phyloP scores from a whole-genome alignment of 2,113 vertebrate species.

The Suricata suricatta region DNA sequence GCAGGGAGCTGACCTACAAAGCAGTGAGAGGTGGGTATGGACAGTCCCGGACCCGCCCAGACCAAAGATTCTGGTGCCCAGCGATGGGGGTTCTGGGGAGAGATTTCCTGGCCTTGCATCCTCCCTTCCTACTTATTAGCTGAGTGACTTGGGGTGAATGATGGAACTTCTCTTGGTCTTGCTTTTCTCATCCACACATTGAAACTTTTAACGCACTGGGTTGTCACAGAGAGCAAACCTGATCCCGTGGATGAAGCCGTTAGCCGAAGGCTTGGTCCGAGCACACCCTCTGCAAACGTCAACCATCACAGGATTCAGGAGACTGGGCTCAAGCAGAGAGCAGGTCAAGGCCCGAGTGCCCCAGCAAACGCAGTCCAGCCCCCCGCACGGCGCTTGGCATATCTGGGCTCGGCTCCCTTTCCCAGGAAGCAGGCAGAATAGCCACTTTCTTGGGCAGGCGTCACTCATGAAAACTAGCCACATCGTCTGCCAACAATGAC shows the following conservation, averaged over 20 bases:
- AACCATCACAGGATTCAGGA: neutral
- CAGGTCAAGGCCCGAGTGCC: neutral
- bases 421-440: neutral
- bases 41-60: neutral
- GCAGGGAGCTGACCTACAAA: neutral
- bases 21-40: neutral
- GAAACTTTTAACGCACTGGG: neutral
- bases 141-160: neutral
- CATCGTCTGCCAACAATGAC: neutral
- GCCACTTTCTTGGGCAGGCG: neutral
- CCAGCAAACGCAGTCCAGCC: neutral
- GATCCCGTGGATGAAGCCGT: fast-evolving
- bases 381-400: neutral
- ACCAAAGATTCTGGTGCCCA: neutral
- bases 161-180: neutral
- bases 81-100: neutral
- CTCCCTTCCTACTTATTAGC: neutral
- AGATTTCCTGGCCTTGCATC: neutral
- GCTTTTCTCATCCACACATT: neutral
- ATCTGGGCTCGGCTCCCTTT: neutral
- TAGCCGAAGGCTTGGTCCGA: neutral
- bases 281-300: neutral
- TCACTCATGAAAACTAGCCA: neutral
- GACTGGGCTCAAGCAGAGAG: neutral
- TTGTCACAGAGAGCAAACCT: neutral